Percentiles rank a stretch among this genome's conserved stretches.
Evolutionary conservation across 2,113 vertebrate species (phyloP).

Genomic region (Vulpes vulpes): DNA sequence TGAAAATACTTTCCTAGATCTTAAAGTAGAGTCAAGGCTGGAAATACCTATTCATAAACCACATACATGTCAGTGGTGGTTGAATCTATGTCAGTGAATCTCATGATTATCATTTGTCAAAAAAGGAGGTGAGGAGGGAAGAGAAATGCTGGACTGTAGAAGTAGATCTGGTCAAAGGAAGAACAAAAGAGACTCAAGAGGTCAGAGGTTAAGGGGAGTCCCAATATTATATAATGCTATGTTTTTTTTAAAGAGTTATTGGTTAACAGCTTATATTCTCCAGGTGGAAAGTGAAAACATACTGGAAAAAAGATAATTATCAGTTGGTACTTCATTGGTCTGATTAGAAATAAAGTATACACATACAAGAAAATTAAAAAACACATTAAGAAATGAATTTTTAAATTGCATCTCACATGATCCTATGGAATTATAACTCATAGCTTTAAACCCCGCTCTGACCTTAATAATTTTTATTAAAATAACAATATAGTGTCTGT

Average conservation of each 20-base stretch:
- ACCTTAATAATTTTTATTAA: conserved; percentile 27
- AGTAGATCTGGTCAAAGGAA: not conserved
- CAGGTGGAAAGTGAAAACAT: not conserved
- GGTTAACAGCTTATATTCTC: not conserved
- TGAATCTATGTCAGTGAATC: not conserved
- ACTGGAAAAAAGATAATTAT: not conserved
- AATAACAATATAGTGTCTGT: not conserved
- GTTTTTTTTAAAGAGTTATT: not conserved
- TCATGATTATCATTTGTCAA: not conserved
- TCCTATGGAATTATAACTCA: conserved; percentile 36
- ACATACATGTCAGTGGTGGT: not conserved
- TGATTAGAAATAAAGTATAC: conserved; percentile 53
- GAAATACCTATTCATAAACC: not conserved
- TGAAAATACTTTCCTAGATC: not conserved
- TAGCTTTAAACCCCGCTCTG: conserved; percentile 37
- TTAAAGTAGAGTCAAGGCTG: not conserved
- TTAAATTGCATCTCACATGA: conserved; percentile 58
- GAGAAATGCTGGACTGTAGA: not conserved
- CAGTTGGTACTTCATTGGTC: conserved; percentile 19
- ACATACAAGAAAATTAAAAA: conserved; percentile 58
- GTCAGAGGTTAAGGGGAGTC: not conserved
- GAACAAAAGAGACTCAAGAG: not conserved
- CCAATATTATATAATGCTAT: not conserved
- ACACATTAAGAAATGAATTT: conserved; percentile 62
- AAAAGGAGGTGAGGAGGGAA: not conserved